Evolutionary conservation across 2,113 vertebrate genomes (phyloP).

Genomic region (Columbina picui): DNA sequence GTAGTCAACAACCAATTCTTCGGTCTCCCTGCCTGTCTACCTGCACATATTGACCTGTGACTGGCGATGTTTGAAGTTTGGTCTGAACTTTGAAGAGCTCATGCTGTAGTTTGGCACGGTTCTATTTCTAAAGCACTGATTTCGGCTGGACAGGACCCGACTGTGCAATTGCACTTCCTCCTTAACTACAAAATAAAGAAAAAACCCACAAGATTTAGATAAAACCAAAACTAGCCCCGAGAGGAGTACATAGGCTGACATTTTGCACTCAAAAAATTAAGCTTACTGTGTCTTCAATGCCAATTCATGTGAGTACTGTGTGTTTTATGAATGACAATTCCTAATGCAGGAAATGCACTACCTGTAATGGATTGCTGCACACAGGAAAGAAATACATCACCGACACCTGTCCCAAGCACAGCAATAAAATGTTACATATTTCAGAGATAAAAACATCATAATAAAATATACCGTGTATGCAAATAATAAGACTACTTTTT

Average conservation of each 20-base stretch:
- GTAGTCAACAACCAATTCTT: accelerated
- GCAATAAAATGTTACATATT: conserved; percentile 56
- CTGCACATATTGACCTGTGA: neutral
- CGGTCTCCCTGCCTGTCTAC: neutral
- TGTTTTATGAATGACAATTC: neutral
- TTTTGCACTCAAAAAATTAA: neutral
- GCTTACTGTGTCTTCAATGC: neutral
- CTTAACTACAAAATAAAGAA: neutral
- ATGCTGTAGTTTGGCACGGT: accelerated
- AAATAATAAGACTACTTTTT: conserved; percentile 53
- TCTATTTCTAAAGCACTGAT: neutral
- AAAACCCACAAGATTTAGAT: neutral
- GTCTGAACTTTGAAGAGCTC: neutral
- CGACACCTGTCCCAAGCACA: neutral
- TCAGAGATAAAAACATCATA: conserved; percentile 54
- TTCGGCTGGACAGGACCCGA: neutral
- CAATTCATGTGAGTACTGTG: neutral
- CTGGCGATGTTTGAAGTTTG: neutral
- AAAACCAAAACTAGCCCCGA: neutral
- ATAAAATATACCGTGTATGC: conserved; percentile 56
- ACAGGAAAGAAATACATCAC: neutral
- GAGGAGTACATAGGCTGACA: neutral
- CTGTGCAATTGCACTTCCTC: neutral
- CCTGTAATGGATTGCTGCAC: neutral
- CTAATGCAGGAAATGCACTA: neutral